These are phyloP conservation scores for Teleopsis dalmanni DNA, from an alignment of 1,140 invertebrate genomes.

Conservation along the genomic window DNA sequence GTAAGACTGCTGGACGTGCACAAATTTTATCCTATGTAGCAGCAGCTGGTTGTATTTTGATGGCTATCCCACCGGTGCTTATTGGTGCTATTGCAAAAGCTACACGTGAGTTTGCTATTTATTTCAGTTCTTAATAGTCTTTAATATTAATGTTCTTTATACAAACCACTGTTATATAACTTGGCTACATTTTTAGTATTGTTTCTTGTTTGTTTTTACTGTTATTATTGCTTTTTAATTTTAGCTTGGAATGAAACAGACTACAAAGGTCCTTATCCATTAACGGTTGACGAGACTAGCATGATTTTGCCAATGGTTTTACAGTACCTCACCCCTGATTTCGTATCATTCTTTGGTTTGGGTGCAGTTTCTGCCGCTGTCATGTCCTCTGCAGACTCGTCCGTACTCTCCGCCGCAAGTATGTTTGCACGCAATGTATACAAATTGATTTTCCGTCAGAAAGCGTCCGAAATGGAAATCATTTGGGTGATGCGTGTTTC, in stretches of 20 bases:
- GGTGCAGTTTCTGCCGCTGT: conserved; percentile 97
- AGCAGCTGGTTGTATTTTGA: conserved; percentile 87
- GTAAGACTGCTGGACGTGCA: conserved; percentile 85
- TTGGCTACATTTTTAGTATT: no score
- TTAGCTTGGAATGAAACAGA: conserved; percentile 89
- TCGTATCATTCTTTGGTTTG: conserved; percentile 92
- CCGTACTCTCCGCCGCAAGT: conserved; percentile 90
- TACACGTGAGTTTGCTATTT: conserved; percentile 71
- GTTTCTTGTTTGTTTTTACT: neutral
- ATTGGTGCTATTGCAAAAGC: conserved; percentile 94
- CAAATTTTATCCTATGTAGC: conserved; percentile 95
- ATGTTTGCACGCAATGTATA: conserved; percentile 99
- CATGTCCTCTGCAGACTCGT: conserved; percentile 97
- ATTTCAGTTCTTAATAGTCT: neutral
- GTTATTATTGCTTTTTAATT: neutral
- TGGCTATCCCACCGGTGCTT: conserved; percentile 93
- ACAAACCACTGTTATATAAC: no score
- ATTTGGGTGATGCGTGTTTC: conserved; percentile 95
- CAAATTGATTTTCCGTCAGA: conserved; percentile 90
- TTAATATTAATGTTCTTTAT: neutral
- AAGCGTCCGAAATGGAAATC: conserved; percentile 92
- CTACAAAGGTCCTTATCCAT: conserved; percentile 65
- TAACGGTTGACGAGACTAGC: conserved; percentile 70
- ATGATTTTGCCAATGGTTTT: conserved; percentile 95
- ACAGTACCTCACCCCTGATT: conserved; percentile 88